Conservation (phyloP, 2,113 vertebrate genomes). For the Lethenteron reissneri region DNA sequence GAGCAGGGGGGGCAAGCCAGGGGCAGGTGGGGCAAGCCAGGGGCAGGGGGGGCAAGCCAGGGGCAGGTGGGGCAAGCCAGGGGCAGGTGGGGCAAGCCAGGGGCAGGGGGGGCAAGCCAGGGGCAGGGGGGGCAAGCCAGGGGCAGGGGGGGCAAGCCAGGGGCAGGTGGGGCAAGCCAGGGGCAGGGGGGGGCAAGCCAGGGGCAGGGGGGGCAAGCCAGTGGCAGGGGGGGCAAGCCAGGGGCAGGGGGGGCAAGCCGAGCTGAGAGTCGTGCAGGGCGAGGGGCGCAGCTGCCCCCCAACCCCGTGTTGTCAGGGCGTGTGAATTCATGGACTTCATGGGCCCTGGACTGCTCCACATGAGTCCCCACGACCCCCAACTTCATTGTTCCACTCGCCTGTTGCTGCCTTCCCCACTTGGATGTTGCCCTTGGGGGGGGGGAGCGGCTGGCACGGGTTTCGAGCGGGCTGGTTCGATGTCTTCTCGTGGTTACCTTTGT, state of each 20-base stretch:
- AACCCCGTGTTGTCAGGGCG: too few species aligned
- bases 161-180: background rate
- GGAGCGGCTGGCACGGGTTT: too few species aligned
- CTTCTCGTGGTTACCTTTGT: too few species aligned
- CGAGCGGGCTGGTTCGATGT: too few species aligned
- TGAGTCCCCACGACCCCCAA: too few species aligned
- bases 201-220: background rate
- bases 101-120: background rate
- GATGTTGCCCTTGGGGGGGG: too few species aligned
- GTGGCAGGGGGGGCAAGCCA: background rate
- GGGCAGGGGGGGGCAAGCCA: background rate
- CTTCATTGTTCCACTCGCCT: too few species aligned
- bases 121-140: background rate
- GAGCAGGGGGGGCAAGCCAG: background rate
- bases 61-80: background rate
- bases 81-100: background rate
- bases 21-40: background rate
- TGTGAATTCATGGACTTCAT: too few species aligned
- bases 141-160: background rate
- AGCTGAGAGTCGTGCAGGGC: background rate
- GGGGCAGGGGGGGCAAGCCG: background rate
- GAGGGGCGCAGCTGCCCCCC: background rate
- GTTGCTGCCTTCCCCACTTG: too few species aligned
- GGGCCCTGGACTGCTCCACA: too few species aligned
- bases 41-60: background rate